A percentile compares a stretch with the other conserved stretches of the same genome.
phyloP scores from a whole-genome alignment of 2,888 invertebrate genomes.

The Idaea straminata region DNA sequence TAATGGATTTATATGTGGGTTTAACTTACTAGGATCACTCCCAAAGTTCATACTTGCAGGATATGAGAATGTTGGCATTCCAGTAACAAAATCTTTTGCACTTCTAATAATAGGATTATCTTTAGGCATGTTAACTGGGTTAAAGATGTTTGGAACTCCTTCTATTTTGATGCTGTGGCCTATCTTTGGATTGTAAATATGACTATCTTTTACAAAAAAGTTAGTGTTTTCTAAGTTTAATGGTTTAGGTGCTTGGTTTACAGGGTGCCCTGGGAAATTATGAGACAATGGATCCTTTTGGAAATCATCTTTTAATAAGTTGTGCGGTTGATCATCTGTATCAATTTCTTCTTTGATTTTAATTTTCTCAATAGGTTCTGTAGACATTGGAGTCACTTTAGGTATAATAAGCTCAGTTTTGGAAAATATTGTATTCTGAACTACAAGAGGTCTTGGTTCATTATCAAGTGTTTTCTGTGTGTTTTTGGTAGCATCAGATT shows the following conservation, averaged over 20 bases:
- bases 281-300: slow-evolving; percentile 72
- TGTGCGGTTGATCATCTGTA: slow-evolving; percentile 63
- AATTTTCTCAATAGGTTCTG: slow-evolving; percentile 71
- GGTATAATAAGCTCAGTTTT: slow-evolving; percentile 83
- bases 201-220: slow-evolving; percentile 72
- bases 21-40: slow-evolving; percentile 69
- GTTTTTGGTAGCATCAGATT: slow-evolving; percentile 57
- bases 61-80: slow-evolving; percentile 67
- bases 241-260: slow-evolving; percentile 64
- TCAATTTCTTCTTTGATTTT: slow-evolving; percentile 78
- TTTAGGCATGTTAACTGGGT: slow-evolving; percentile 68
- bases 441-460: slow-evolving; percentile 52
- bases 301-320: slow-evolving; percentile 70
- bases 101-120: slow-evolving; percentile 69
- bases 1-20: slow-evolving; percentile 67
- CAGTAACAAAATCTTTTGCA: slow-evolving; percentile 65
- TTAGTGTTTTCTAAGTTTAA: slow-evolving; percentile 72
- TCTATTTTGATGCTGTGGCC: slow-evolving; percentile 71
- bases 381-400: slow-evolving; percentile 78
- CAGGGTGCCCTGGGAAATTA: slow-evolving; percentile 61
- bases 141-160: slow-evolving; percentile 67
- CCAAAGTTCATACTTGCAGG: slow-evolving; percentile 63
- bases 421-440: slow-evolving; percentile 59
- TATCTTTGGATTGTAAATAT: slow-evolving; percentile 69
- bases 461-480: slow-evolving; percentile 52